A percentile compares a stretch with the other conserved stretches of the same genome.
phyloP scores from a whole-genome alignment of 2,797 vertebrate genomes.

The Limnodromus scolopaceus region DNA sequence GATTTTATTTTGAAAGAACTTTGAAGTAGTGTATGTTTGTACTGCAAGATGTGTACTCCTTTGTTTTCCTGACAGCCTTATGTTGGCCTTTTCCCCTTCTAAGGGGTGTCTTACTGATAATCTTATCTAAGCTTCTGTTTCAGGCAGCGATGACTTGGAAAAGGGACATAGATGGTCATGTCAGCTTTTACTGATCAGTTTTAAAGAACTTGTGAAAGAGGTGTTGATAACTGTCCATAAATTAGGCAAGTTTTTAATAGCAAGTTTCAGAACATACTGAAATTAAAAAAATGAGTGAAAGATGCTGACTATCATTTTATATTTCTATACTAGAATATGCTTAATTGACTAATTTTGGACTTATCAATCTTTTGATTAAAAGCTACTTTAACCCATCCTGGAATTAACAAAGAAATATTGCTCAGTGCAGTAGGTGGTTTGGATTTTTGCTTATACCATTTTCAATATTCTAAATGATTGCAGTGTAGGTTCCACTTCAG shows the following conservation, averaged over 20 bases:
- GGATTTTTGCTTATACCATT: neutral
- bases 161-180: neutral
- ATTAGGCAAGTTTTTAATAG: neutral
- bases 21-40: neutral
- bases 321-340: neutral
- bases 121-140: neutral
- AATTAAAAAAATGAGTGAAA: neutral
- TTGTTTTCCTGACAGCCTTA: neutral
- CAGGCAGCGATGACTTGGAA: neutral
- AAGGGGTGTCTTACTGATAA: neutral
- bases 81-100: neutral
- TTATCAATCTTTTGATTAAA: neutral
- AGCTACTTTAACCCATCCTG: neutral
- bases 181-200: neutral
- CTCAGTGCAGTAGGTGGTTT: neutral
- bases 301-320: neutral
- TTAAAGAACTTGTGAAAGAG: neutral
- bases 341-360: neutral
- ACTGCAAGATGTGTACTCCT: neutral
- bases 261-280: neutral
- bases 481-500: neutral
- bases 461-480: neutral
- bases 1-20: neutral
- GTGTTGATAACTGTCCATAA: neutral
- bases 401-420: neutral